Base-by-base conservation (phyloP, 2,797 vertebrate genomes). In the Eurystomus glaucurus region DNA sequence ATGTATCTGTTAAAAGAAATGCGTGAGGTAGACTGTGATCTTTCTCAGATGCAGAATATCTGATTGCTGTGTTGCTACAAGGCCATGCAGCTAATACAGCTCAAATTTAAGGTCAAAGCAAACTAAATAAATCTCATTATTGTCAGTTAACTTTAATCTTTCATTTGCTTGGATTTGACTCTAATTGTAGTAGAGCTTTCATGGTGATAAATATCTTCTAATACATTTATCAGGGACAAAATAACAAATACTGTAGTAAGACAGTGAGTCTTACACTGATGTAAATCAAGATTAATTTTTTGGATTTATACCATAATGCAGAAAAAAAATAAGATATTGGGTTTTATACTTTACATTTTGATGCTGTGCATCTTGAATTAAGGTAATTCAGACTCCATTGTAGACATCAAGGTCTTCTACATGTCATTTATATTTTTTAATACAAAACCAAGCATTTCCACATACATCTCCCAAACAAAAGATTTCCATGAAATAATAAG, bases 151-250 rank as follows among this genome's bases (percentile, higher is more conserved):
- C 64, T 41, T 33, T 37, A 94, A 62, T 84, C 6, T 92, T 85
- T 64, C 94, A 82, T 95, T 95, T 93, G 94, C 54, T 77, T 62
- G 37, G 72, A 89, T 62, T 65, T 90, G 79, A 91, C 52, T 54
- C n/a, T 94, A 94, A 93, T 80, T 88, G 72, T 11, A 83, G 51
- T 23, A 57, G 43, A 90, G 46, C 33, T 92, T 92, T 92, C 85
- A 76, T 2, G 51, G 54, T 28, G 60, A 76, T 39, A 94, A 93
- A 82, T 52, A 50, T 41, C 51, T 87, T 89, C 37, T 79, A 54
- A 69, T 70, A 54, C 14, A 46, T 87, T 89, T 85, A 75, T 41
- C 70, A 89, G 68, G 80, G 68, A 77, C 28, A 89, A 92, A 85
- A 87, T 39, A 88, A 58, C 16, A 82, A 80, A 79, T 35, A 39